Base-by-base conservation (phyloP, 2,888 invertebrate species). In the Brachyptera risi region DNA sequence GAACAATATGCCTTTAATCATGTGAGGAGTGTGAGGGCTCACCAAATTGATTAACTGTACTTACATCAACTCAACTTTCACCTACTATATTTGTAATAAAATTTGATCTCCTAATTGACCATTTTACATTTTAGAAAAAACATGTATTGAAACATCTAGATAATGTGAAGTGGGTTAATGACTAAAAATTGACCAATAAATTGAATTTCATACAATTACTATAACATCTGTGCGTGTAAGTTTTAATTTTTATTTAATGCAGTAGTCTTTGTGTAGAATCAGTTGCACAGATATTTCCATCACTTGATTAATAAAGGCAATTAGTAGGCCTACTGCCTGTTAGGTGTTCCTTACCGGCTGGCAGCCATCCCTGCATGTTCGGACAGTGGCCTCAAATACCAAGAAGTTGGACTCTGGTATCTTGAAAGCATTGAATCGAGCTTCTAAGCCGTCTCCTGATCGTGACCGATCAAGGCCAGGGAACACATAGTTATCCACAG, bases 361-460 rank as follows among this genome's bases (percentile, higher is more conserved):
- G 71, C 94, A 95, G 5, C 92, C 92, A 56, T 92, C 92, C 42
- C 92, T 79, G 69, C 94, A 95, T 0, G 92, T 92, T 60, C 90
- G 79, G 0, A 95, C 94, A 0, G 91, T 94, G 0, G 94, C 94
- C 76, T 95, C 94, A 71, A 95, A 95, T 0, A 94, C 92, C 68
- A 95, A 76, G 80, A 93, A 93, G 75, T 94, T 94, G 0, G 94
- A 94, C 76, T 94, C 94, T 0, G 94, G 94, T 66, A 95, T 93
- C 76, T 94, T 95, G 73, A 94, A 95, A 0, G 94, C 94, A 74
- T 94, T 93, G 74, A 95, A 95, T 69, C 92, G 82, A 0, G 94
- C 93, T 78, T 94, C 93, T 58, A 95, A 76, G 2, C 90, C 92
- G 71, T 93, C 92, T 0, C 92, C 89, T 69, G 84, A 91, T 23